These are phyloP conservation scores for Eulemur rubriventer DNA, from an alignment of 2,797 vertebrate species.

Conservation along the genomic window DNA sequence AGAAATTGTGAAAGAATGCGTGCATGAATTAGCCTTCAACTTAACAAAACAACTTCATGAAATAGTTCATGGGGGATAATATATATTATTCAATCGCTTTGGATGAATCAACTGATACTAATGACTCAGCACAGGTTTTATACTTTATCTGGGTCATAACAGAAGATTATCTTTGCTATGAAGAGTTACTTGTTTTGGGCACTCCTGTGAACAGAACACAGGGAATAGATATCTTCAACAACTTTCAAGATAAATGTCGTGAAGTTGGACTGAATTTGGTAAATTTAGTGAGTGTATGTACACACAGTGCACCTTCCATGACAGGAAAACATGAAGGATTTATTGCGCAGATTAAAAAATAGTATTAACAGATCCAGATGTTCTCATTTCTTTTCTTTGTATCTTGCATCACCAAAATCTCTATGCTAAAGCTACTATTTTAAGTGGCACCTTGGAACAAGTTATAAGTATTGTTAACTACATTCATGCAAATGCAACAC, in stretches of 20 bases:
- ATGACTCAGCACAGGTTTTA: not conserved
- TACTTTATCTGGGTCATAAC: not conserved
- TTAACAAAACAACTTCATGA: not conserved
- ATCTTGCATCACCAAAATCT: not conserved
- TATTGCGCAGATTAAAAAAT: not conserved
- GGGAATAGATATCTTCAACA: not conserved
- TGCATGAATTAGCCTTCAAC: not conserved
- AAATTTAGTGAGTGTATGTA: not conserved
- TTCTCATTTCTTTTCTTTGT: not conserved
- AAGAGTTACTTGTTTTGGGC: not conserved
- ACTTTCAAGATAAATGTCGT: not conserved
- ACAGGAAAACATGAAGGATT: not conserved
- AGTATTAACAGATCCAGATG: not conserved
- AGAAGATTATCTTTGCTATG: not conserved
- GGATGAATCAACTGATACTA: not conserved
- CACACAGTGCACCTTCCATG: not conserved
- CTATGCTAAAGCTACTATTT: not conserved
- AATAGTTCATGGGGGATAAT: not conserved
- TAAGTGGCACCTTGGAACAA: not conserved
- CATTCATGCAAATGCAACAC: not conserved
- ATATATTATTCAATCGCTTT: not conserved
- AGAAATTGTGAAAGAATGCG: not conserved
- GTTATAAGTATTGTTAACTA: not conserved
- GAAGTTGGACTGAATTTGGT: not conserved
- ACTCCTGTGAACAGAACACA: not conserved